Evolutionary conservation across 2,888 invertebrate genomes (phyloP).

Genomic region (Eueremaeus valkanovi): DNA sequence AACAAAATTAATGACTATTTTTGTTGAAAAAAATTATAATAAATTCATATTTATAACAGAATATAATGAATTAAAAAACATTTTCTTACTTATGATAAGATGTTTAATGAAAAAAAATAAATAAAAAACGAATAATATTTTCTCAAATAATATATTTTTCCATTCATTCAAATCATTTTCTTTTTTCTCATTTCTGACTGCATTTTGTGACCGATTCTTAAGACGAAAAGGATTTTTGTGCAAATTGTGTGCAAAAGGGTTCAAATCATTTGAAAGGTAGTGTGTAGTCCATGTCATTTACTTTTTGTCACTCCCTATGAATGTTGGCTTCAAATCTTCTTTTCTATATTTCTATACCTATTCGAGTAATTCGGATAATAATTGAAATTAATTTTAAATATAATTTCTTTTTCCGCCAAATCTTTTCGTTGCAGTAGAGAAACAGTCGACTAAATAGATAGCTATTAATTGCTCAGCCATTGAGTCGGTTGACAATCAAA

Average conservation of each 20-base stretch:
- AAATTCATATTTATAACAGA: too few species aligned
- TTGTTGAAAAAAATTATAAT: too few species aligned
- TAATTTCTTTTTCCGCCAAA: too few species aligned
- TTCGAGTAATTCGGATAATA: too few species aligned
- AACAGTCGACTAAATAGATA: too few species aligned
- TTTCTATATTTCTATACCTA: background rate
- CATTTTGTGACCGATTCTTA: slow-evolving; percentile 2
- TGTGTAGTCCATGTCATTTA: background rate
- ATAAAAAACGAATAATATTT: background rate
- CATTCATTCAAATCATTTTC: background rate
- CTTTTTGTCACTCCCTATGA: background rate
- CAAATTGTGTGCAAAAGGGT: slow-evolving; percentile 25
- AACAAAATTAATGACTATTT: too few species aligned
- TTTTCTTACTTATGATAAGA: too few species aligned
- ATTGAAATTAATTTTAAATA: too few species aligned
- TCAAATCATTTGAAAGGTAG: slow-evolving; percentile 25
- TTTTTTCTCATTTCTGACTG: background rate
- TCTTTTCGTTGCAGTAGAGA: too few species aligned
- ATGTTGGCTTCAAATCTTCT: background rate
- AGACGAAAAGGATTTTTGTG: slow-evolving; percentile 33
- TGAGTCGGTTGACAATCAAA: background rate
- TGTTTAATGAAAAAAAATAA: background rate
- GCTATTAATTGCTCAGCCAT: background rate
- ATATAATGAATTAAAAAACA: too few species aligned
- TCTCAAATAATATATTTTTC: background rate